phyloP scores from a whole-genome alignment of 37 sponge, comb jelly and placozoan species.

The Mnemiopsis leidyi region DNA sequence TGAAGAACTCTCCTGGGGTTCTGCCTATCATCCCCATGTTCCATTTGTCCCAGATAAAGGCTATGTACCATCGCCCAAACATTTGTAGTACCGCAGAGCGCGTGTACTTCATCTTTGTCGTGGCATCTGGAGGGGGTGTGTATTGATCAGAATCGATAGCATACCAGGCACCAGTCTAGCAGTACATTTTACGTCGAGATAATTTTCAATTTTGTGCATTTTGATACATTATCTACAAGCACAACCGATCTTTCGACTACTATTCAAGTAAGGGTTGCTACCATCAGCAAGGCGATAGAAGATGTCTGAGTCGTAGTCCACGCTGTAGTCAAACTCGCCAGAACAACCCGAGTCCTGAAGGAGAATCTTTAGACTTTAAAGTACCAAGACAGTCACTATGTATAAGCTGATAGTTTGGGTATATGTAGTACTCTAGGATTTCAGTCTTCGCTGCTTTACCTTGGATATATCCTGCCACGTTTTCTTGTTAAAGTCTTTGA shows the following conservation, averaged over 20 bases:
- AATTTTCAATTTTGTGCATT: too few species aligned
- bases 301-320: background rate
- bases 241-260: too few species aligned
- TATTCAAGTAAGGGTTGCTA: too few species aligned
- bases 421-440: too few species aligned
- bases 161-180: too few species aligned
- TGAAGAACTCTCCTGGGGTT: conserved; percentile 25
- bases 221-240: too few species aligned
- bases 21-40: conserved; percentile 10
- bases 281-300: background rate
- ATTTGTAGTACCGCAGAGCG: background rate
- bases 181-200: too few species aligned
- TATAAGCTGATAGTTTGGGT: too few species aligned
- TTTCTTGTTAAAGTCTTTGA: background rate
- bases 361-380: too few species aligned
- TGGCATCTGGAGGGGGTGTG: background rate
- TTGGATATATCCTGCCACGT: conserved; percentile 40
- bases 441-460: too few species aligned
- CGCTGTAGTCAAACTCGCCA: background rate
- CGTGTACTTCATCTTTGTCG: conserved; percentile 18
- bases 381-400: too few species aligned
- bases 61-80: conserved; percentile 25
- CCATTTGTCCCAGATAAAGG: background rate
- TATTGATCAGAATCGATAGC: too few species aligned
- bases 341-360: background rate